Evolutionary conservation across 1,140 invertebrate genomes (phyloP).

Genomic region (Homarus americanus): DNA sequence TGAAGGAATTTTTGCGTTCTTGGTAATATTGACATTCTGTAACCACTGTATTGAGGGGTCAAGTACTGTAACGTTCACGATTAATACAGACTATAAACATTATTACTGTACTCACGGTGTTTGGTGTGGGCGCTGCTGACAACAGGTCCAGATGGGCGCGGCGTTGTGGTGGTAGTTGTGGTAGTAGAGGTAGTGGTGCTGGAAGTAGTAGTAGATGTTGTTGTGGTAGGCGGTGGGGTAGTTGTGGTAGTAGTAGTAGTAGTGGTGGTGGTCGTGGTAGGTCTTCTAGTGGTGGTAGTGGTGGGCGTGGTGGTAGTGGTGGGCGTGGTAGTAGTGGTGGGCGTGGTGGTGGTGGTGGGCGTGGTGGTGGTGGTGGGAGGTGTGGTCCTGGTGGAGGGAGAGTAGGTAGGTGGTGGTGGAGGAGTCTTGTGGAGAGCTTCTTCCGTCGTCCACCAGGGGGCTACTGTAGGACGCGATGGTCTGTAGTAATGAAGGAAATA

Average conservation of each 20-base stretch:
- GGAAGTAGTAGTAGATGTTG: constrained; percentile 74
- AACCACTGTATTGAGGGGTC: too few relatives aligned
- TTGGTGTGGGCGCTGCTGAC: constrained; percentile 52
- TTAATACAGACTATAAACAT: too few relatives aligned
- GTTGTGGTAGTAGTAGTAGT: constrained; percentile 72
- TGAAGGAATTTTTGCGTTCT: too few relatives aligned
- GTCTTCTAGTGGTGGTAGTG: constrained; percentile 72
- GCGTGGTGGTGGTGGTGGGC: constrained; percentile 67
- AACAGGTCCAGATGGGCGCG: constrained; percentile 35
- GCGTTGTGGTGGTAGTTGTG: constrained; percentile 76
- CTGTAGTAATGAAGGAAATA: background rate
- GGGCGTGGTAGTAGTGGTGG: constrained; percentile 26
- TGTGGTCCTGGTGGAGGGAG: constrained; percentile 18
- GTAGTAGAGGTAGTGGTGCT: constrained; percentile 75
- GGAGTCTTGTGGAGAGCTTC: constrained; percentile 5
- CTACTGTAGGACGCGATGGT: background rate
- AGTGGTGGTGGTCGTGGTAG: constrained; percentile 75
- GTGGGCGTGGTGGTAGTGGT: constrained; percentile 52
- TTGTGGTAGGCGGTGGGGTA: constrained; percentile 48
- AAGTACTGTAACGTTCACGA: too few relatives aligned
- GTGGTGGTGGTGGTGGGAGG: constrained; percentile 22
- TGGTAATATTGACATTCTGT: too few relatives aligned
- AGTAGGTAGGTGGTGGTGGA: background rate
- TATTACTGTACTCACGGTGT: constrained; percentile 43
- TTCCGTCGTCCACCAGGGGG: constrained; percentile 27